Evolutionary conservation across 2,113 vertebrate genomes (phyloP).

Genomic region (Gallinago jamesoni): DNA sequence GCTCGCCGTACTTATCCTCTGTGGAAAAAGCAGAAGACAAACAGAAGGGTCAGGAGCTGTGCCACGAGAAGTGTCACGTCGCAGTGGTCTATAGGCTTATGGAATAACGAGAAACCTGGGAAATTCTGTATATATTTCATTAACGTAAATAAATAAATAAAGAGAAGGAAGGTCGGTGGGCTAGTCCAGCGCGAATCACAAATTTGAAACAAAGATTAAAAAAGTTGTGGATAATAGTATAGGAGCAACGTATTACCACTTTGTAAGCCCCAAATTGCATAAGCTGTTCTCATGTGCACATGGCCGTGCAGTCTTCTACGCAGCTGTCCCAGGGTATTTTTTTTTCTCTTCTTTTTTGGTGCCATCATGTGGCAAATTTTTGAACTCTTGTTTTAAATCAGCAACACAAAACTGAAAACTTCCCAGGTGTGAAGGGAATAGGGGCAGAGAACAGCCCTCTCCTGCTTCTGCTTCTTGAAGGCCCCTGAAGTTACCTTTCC

Average conservation of each 20-base stretch:
- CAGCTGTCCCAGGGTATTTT: not conserved
- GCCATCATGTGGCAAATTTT: not conserved
- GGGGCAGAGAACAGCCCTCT: not conserved
- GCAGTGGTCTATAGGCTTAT: fast-evolving
- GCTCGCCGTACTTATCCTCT: conserved; percentile 97
- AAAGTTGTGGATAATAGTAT: fast-evolving
- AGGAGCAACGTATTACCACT: not conserved
- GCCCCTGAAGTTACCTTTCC: not conserved
- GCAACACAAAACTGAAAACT: not conserved
- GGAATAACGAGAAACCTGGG: not conserved
- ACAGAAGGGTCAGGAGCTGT: fast-evolving
- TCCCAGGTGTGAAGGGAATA: fast-evolving
- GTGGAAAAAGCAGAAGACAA: not conserved
- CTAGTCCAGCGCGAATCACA: not conserved
- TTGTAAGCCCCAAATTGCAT: not conserved
- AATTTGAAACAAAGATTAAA: not conserved
- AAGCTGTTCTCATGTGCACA: fast-evolving
- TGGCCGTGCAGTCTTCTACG: not conserved
- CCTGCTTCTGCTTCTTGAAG: not conserved
- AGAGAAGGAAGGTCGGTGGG: not conserved
- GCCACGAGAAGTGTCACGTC: not conserved
- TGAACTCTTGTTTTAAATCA: not conserved
- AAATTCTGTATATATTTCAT: fast-evolving
- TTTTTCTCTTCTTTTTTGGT: not conserved
- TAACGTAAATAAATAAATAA: not conserved